phyloP scores from a whole-genome alignment of 2,797 vertebrate species.

The Malurus leucopterus region DNA sequence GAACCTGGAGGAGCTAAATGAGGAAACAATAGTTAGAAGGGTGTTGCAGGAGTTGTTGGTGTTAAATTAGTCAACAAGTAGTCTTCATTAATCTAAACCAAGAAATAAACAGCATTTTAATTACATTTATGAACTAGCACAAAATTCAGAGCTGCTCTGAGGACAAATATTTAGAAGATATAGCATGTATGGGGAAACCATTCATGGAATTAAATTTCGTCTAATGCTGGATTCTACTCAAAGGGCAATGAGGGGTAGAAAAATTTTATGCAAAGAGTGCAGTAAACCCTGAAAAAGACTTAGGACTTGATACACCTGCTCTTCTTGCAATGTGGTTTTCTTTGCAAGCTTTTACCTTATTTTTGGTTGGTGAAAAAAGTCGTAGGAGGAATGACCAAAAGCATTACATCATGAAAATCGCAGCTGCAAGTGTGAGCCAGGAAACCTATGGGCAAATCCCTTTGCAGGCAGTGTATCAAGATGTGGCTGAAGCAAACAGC shows the following conservation, averaged over 20 bases:
- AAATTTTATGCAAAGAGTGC: neutral
- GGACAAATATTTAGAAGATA: neutral
- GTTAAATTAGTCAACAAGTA: neutral
- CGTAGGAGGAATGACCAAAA: neutral
- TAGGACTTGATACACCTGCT: neutral
- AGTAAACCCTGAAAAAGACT: neutral
- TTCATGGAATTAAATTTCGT: neutral
- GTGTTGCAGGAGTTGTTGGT: neutral
- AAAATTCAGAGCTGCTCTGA: neutral
- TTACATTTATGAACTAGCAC: neutral
- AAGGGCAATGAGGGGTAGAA: neutral
- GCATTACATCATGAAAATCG: neutral
- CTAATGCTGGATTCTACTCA: neutral
- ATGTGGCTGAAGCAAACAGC: neutral
- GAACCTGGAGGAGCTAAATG: neutral
- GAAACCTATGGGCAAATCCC: constrained; percentile 2
- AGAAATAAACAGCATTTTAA: constrained; percentile 10
- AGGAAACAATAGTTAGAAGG: neutral
- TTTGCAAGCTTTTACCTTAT: neutral
- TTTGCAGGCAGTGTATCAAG: neutral
- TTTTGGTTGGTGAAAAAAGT: neutral
- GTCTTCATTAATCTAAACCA: constrained; percentile 2
- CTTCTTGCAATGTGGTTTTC: neutral
- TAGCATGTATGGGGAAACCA: neutral
- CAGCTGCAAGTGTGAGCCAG: neutral